A percentile compares a stretch with the other conserved stretches of the same genome.
Evolutionary conservation across 2,113 vertebrate genomes (phyloP).

Genomic region (Muntiacus muntjak): DNA sequence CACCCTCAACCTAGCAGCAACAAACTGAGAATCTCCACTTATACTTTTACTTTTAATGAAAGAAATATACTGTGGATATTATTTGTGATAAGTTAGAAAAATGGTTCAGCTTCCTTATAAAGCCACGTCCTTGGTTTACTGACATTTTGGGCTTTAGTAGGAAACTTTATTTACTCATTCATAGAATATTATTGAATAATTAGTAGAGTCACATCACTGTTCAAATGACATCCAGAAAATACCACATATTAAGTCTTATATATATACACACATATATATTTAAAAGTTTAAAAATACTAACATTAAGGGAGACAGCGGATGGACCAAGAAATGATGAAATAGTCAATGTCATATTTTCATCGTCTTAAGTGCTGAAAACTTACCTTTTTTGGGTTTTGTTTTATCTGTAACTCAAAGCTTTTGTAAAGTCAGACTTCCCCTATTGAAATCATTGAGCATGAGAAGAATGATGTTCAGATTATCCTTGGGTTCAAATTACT

Average conservation of each 20-base stretch:
- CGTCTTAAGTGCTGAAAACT: background rate
- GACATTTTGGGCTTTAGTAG: background rate
- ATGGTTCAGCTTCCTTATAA: background rate
- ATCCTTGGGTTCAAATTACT: constrained; percentile 5
- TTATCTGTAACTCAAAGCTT: constrained; percentile 34
- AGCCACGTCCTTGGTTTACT: background rate
- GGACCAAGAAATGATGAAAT: background rate
- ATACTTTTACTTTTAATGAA: background rate
- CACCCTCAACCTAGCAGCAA: background rate
- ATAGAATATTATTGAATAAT: constrained; percentile 28
- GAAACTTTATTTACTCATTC: constrained; percentile 6
- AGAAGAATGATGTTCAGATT: constrained; percentile 15
- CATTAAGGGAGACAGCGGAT: background rate
- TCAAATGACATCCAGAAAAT: background rate
- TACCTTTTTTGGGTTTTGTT: background rate
- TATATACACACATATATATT: background rate
- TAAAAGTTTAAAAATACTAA: background rate
- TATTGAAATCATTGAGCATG: background rate
- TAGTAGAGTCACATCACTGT: background rate
- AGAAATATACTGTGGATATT: background rate
- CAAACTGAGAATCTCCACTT: background rate
- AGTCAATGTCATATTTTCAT: background rate
- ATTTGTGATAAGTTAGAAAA: background rate
- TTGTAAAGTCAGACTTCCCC: background rate
- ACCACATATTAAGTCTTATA: background rate